phyloP scores from a whole-genome alignment of 2,113 vertebrate genomes.

The Heterocephalus glaber region DNA sequence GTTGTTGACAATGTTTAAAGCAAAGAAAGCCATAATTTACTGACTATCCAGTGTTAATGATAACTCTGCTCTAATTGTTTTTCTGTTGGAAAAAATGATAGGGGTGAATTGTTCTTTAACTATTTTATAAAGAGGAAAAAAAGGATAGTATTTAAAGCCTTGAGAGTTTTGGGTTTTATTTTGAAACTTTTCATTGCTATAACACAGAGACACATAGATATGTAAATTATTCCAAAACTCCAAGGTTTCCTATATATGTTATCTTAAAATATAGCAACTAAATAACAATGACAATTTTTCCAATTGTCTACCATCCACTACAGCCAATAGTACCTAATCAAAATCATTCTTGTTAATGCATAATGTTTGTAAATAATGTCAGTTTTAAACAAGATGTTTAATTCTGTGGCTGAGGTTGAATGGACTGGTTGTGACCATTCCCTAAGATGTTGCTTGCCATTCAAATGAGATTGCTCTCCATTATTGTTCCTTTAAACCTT shows the following conservation, averaged over 20 bases:
- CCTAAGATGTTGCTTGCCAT: not conserved
- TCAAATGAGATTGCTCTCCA: not conserved
- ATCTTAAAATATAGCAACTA: not conserved
- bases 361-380: not conserved
- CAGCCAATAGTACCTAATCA: not conserved
- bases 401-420: not conserved
- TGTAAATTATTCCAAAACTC: not conserved
- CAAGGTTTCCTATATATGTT: not conserved
- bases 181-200: not conserved
- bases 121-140: not conserved
- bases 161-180: not conserved
- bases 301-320: not conserved
- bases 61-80: slow-evolving; percentile 21
- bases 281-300: not conserved
- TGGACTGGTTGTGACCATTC: not conserved
- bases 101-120: not conserved
- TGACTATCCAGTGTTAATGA: not conserved
- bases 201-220: not conserved
- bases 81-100: slow-evolving; percentile 16
- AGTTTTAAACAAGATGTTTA: not conserved
- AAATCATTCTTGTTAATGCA: not conserved
- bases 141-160: not conserved
- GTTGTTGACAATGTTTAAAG: not conserved
- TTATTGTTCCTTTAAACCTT: not conserved
- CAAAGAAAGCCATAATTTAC: not conserved